A percentile compares a stretch with the other conserved stretches of the same genome.
Evolutionary conservation across 1,140 invertebrate genomes (phyloP).

Genomic region (Psix sp.): DNA sequence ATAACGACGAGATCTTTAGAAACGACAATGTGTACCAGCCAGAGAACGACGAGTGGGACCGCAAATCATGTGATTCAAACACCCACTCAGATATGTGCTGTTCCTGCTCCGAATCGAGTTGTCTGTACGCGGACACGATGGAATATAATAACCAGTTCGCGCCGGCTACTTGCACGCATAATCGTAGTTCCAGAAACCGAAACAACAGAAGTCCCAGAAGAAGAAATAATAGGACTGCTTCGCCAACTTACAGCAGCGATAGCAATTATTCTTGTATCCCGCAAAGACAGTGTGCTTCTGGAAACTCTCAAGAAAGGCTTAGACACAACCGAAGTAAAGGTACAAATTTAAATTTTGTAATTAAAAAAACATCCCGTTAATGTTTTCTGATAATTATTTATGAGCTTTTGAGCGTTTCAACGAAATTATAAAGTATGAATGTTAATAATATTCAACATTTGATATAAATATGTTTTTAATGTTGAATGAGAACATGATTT

Average conservation of each 20-base stretch:
- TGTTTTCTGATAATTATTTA: too few species aligned
- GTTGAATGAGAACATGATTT: too few species aligned
- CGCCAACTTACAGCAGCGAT: slow-evolving; percentile 75
- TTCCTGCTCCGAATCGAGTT: slow-evolving; percentile 76
- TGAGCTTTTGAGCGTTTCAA: too few species aligned
- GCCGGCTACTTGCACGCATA: slow-evolving; percentile 59
- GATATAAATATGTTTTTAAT: too few species aligned
- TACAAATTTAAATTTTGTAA: slow-evolving; percentile 20
- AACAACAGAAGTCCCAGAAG: slow-evolving; percentile 70
- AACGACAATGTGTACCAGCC: slow-evolving; percentile 69
- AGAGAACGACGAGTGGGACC: slow-evolving; percentile 76
- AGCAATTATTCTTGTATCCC: slow-evolving; percentile 76
- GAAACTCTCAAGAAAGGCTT: slow-evolving; percentile 72
- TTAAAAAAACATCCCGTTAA: too few species aligned
- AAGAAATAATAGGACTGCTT: slow-evolving; percentile 68
- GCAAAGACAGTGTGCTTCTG: slow-evolving; percentile 67
- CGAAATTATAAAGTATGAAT: too few species aligned
- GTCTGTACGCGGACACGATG: slow-evolving; percentile 74
- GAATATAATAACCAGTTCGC: slow-evolving; percentile 73
- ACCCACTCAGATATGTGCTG: slow-evolving; percentile 76
- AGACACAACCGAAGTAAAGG: slow-evolving; percentile 75
- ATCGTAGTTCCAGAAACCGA: slow-evolving; percentile 64
- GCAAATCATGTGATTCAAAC: slow-evolving; percentile 75
- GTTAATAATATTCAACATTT: too few species aligned
- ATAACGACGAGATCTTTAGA: slow-evolving; percentile 70